Evolutionary conservation across 2,888 invertebrate genomes (phyloP), one percentile per base, ranked within the genome.

Genomic region (Adineta ricciae): DNA sequence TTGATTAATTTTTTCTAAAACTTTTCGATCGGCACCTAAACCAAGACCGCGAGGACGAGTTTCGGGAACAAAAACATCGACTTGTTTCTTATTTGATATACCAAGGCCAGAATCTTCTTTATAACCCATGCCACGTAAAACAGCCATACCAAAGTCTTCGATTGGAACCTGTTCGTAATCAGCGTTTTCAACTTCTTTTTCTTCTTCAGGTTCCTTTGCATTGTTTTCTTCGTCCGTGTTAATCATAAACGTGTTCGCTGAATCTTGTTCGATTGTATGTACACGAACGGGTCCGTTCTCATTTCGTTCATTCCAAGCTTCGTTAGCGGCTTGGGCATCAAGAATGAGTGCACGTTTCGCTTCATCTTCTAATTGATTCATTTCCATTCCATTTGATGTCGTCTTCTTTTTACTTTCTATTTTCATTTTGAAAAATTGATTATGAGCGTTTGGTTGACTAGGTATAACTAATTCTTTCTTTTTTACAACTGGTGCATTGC

Each of bases 31-130:
- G 1, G 97, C 97, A 2, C 98, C 98, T 14, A 98, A 91, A 0
- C 97, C 97, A 91, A 98, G 93, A 3, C 97, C 96, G 91, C 95
- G 96, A 0, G 97, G 96, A 86, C 97, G 92, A 64, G 95, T 89
- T 87, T 93, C 92, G 0, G 95, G 95, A 86, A 93, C 91, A 21
- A 91, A 89, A 36, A 92, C 91, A 85, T 91, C 89, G 54, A 92
- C 91, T 86, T 92, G 88, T 88, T 93, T 93, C 87, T 83, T 84
- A 41, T 86, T 83, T 21, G 84, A 41, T 56, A 85, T 32, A 32
- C 84, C 84, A 52, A 85, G 54, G 1, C 90, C 90, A 83, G 89
- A 88, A 8, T 91, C 91, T 84, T 90, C 90, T 87, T 91, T 91
- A 91, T 91, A 92, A 24, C 92, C 97, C 97, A 97, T 97, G 16